Conservation (phyloP, 23 tunicate genomes). For the Ciona savignyi region DNA sequence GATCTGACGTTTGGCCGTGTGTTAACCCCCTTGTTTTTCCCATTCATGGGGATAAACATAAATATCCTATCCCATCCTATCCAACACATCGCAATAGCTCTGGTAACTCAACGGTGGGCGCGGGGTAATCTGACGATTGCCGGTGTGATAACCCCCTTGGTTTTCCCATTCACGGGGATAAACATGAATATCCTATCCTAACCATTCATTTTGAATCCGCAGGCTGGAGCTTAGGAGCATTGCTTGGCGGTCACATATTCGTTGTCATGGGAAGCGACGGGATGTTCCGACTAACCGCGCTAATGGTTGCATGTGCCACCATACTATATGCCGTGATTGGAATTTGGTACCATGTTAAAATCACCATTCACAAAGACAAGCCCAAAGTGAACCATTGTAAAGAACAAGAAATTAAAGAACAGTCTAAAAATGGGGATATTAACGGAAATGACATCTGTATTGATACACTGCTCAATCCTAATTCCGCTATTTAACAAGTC, state of each 20-base stretch:
- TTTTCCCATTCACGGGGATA: no score
- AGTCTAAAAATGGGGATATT: not conserved
- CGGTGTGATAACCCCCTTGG: no score
- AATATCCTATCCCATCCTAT: not conserved
- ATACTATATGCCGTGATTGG: not conserved
- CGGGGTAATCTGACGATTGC: no score
- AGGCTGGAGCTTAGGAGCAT: not conserved
- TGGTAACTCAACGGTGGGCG: not conserved
- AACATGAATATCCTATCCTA: not conserved
- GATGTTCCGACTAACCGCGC: not conserved
- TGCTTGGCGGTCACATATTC: constrained; percentile 2
- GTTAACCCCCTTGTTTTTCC: no score
- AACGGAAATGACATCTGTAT: not conserved
- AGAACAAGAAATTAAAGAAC: not conserved
- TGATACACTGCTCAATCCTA: no score
- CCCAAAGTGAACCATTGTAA: not conserved
- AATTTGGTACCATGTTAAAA: not conserved
- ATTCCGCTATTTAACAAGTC: no score
- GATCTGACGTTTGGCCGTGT: no score
- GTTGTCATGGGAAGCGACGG: not conserved
- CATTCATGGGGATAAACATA: no score
- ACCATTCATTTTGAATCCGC: not conserved
- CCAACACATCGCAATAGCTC: not conserved
- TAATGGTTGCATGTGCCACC: not conserved
- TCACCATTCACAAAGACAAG: no score